phyloP scores from a whole-genome alignment of 2,113 vertebrate genomes.

The Xyrauchen texanus region DNA sequence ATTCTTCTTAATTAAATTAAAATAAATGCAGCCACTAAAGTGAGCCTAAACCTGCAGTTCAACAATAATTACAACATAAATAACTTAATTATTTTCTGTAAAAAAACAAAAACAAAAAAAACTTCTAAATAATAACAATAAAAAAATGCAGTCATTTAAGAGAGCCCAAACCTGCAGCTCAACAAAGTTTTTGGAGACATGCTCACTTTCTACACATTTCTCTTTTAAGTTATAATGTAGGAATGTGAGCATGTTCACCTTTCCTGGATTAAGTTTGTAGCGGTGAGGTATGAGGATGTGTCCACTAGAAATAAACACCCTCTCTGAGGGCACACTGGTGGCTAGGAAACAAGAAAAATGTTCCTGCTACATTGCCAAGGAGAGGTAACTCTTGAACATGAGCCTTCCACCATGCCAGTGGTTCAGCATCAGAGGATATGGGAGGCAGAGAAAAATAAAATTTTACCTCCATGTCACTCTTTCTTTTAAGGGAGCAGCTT shows the following conservation, averaged over 20 bases:
- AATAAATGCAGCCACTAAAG: too few relatives aligned
- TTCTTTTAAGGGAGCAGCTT: background rate
- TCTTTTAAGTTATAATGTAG: background rate
- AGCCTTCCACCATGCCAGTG: background rate
- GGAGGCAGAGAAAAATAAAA: constrained; percentile 2
- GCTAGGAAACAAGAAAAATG: background rate
- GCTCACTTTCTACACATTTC: background rate
- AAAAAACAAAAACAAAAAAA: too few relatives aligned
- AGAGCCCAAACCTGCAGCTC: background rate
- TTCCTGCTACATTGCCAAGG: background rate
- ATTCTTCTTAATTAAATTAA: too few relatives aligned
- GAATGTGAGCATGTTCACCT: background rate
- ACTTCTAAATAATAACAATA: too few relatives aligned
- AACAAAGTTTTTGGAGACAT: background rate
- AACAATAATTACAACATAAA: too few relatives aligned
- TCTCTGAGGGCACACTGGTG: background rate
- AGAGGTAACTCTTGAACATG: constrained; percentile 4
- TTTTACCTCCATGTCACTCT: background rate
- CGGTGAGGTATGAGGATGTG: background rate
- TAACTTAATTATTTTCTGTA: too few relatives aligned
- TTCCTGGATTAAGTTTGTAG: background rate
- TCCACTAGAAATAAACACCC: background rate
- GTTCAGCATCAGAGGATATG: constrained; percentile 14
- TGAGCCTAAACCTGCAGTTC: too few relatives aligned
- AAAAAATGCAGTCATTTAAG: background rate